A percentile compares a stretch with the other conserved stretches of the same genome.
Conservation (phyloP, 2,888 invertebrate genomes). For the Megaustenia siamemsis region DNA sequence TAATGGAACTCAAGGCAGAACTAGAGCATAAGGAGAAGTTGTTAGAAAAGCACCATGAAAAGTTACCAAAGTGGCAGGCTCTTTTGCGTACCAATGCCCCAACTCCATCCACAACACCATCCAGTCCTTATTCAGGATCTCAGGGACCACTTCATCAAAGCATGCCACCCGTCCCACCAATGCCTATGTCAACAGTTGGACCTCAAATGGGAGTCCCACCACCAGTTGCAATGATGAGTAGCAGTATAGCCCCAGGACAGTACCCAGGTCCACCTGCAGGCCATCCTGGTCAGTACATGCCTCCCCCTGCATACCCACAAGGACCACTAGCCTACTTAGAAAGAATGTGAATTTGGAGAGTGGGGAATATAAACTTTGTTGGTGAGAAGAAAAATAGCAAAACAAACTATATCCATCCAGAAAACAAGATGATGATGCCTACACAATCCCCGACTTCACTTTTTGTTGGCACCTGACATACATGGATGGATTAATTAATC, state of each 20-base stretch:
- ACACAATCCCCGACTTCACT: too few species aligned
- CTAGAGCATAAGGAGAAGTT: conserved; percentile 93
- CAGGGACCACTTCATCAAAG: conserved; percentile 45
- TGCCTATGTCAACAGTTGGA: conserved; percentile 57
- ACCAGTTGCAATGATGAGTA: conserved; percentile 70
- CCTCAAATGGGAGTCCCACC: conserved; percentile 58
- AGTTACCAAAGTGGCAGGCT: conserved; percentile 93
- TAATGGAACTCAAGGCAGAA: conserved; percentile 90
- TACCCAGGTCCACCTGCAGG: conserved; percentile 61
- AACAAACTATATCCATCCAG: too few species aligned
- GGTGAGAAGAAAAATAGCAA: too few species aligned
- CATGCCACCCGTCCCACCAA: conserved; percentile 58
- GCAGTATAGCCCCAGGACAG: conserved; percentile 57
- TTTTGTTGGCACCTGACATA: too few species aligned
- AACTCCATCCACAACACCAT: conserved; percentile 52
- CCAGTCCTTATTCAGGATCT: conserved; percentile 50
- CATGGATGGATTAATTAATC: too few species aligned
- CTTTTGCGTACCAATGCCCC: conserved; percentile 82
- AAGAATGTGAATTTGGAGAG: too few species aligned
- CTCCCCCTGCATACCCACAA: conserved; percentile 64
- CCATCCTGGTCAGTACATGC: conserved; percentile 61
- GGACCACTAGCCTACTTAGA: conserved; percentile 92
- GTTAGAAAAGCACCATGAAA: conserved; percentile 92
- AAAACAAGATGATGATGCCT: too few species aligned
- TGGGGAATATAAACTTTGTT: too few species aligned